A percentile compares a stretch with the other conserved stretches of the same genome.
These are phyloP conservation scores for Paramisgurnus dabryanus DNA, from an alignment of 2,113 vertebrate genomes.

Conservation along the genomic window DNA sequence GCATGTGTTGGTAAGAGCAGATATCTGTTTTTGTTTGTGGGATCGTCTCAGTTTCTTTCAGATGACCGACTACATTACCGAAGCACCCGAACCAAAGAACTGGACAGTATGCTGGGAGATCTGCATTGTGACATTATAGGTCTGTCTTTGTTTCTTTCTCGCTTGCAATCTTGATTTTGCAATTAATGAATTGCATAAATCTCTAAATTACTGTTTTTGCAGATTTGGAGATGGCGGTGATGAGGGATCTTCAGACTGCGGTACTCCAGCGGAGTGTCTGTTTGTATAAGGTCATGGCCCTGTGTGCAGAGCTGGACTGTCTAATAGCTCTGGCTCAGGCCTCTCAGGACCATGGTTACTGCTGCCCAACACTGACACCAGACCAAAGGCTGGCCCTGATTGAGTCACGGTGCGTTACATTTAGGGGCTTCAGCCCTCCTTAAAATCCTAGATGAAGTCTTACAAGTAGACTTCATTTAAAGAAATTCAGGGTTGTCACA, in stretches of 20 bases:
- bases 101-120: slow-evolving; percentile 89
- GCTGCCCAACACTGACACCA: slow-evolving; percentile 74
- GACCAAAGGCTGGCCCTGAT: slow-evolving; percentile 68
- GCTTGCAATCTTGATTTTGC: neutral
- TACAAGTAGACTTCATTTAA: no score
- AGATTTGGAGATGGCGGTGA: slow-evolving; percentile 91
- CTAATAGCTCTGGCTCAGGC: slow-evolving; percentile 85
- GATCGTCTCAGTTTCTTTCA: slow-evolving; percentile 82
- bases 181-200: neutral
- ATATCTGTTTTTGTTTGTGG: slow-evolving; percentile 31
- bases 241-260: slow-evolving; percentile 86
- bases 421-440: neutral
- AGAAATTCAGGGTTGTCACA: neutral
- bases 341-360: slow-evolving; percentile 89
- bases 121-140: slow-evolving; percentile 89
- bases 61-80: slow-evolving; percentile 91
- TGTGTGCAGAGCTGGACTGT: slow-evolving; percentile 88
- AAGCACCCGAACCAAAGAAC: slow-evolving; percentile 86
- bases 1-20: neutral
- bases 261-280: slow-evolving; percentile 82
- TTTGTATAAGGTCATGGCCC: slow-evolving; percentile 83
- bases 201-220: slow-evolving; percentile 22
- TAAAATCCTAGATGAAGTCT: neutral
- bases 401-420: slow-evolving; percentile 75
- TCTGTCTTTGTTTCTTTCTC: slow-evolving; percentile 33